phyloP scores from a whole-genome alignment of 2,113 vertebrate species.

The Macquaria ambigua region DNA sequence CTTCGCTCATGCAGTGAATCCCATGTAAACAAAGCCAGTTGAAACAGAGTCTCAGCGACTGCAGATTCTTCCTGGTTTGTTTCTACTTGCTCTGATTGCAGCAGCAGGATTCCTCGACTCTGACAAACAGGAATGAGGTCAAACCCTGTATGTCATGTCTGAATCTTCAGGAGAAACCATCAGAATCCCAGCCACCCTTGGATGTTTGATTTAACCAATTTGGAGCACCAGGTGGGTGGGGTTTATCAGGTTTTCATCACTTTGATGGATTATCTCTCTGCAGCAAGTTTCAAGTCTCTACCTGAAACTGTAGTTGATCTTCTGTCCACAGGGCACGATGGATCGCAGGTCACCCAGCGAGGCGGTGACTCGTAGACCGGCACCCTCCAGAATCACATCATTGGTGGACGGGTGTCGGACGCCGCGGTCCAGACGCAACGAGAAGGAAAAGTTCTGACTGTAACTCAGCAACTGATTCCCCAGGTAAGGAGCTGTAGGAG shows the following conservation, averaged over 20 bases:
- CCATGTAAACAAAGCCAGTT: not conserved
- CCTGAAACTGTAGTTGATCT: conserved; percentile 90
- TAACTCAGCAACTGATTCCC: conserved; percentile 94
- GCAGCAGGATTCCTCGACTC: not conserved
- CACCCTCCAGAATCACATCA: conserved; percentile 91
- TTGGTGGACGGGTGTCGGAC: conserved; percentile 85
- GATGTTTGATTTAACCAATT: not conserved
- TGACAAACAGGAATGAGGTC: not conserved
- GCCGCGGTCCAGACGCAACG: conserved; percentile 90
- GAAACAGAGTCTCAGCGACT: too few relatives aligned
- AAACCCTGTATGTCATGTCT: not conserved
- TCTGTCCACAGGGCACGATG: conserved; percentile 88
- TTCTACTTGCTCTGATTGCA: conserved; percentile 32
- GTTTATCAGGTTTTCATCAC: too few relatives aligned
- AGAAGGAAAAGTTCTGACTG: conserved; percentile 89
- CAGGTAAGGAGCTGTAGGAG: conserved; percentile 84
- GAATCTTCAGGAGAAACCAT: not conserved
- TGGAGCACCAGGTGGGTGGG: not conserved
- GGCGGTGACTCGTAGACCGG: conserved; percentile 84
- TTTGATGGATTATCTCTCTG: not conserved
- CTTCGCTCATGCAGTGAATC: not conserved
- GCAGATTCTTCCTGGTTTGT: conserved; percentile 13
- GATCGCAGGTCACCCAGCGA: conserved; percentile 86
- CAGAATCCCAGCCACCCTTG: not conserved
- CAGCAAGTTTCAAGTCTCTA: conserved; percentile 50